Conservation (phyloP, 2,113 vertebrate species). For the Leptodactylus fuscus region DNA sequence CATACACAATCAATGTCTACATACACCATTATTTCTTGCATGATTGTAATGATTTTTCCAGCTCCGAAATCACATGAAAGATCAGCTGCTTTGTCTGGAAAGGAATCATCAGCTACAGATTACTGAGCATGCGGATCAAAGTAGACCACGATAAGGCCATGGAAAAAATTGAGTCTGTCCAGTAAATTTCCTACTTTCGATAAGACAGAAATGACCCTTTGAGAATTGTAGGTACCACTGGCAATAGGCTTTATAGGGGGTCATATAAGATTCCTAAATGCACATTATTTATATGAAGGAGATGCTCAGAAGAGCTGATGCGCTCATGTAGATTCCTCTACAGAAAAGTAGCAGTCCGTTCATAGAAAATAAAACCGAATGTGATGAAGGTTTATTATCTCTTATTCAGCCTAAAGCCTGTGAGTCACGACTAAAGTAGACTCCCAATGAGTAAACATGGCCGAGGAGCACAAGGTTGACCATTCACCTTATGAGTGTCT, state of each 20-base stretch:
- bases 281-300: no score
- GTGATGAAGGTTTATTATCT: not conserved
- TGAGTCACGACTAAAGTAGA: not conserved
- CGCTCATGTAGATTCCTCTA: not conserved
- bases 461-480: not conserved
- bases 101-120: not conserved
- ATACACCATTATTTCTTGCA: not conserved
- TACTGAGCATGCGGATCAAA: no score
- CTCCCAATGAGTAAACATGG: not conserved
- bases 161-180: no score
- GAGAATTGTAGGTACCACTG: no score
- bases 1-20: not conserved
- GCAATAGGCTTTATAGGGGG: no score
- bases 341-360: not conserved
- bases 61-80: not conserved
- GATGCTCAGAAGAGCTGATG: no score
- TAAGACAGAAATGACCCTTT: not conserved
- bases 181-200: not conserved
- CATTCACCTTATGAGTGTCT: no score
- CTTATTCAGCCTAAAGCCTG: not conserved
- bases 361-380: not conserved
- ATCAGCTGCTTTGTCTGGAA: not conserved
- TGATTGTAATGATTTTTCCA: not conserved
- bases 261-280: no score
- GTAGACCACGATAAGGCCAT: no score